A percentile compares a stretch with the other conserved stretches of the same genome.
Evolutionary conservation across 2,113 vertebrate species (phyloP).

Genomic region (Sapayoa aenigma): DNA sequence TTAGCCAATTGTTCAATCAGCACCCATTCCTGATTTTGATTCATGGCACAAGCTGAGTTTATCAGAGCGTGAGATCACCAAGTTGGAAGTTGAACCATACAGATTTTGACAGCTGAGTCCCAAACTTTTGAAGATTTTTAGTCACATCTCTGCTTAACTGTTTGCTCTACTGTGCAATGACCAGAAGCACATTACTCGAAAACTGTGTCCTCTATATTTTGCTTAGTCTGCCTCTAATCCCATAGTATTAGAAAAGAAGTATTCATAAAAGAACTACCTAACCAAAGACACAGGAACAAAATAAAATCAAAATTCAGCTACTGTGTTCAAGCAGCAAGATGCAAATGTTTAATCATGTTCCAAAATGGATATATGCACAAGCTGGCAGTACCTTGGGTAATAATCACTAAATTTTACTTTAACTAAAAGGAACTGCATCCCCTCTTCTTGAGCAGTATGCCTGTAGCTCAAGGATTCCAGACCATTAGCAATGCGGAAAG

Average conservation of each 20-base stretch:
- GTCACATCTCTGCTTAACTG: neutral
- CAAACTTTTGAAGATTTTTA: neutral
- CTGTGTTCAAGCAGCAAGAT: neutral
- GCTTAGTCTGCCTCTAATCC: neutral
- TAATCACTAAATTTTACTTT: neutral
- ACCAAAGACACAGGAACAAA: neutral
- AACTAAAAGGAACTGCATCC: neutral
- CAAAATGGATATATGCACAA: neutral
- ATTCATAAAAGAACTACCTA: neutral
- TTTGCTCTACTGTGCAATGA: neutral
- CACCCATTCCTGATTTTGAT: neutral
- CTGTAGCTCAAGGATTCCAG: neutral
- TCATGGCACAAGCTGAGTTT: neutral
- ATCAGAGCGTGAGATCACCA: neutral
- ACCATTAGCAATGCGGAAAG: neutral
- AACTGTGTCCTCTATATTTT: neutral
- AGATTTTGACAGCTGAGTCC: neutral
- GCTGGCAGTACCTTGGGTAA: neutral
- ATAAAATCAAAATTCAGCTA: neutral
- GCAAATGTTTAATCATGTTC: neutral
- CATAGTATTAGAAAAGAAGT: too few relatives aligned
- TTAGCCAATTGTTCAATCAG: neutral
- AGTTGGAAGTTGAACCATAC: neutral
- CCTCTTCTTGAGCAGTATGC: neutral
- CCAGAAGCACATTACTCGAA: neutral